These are phyloP conservation scores for Odontomachus brunneus DNA, from an alignment of 1,140 invertebrate genomes.

Conservation along the genomic window DNA sequence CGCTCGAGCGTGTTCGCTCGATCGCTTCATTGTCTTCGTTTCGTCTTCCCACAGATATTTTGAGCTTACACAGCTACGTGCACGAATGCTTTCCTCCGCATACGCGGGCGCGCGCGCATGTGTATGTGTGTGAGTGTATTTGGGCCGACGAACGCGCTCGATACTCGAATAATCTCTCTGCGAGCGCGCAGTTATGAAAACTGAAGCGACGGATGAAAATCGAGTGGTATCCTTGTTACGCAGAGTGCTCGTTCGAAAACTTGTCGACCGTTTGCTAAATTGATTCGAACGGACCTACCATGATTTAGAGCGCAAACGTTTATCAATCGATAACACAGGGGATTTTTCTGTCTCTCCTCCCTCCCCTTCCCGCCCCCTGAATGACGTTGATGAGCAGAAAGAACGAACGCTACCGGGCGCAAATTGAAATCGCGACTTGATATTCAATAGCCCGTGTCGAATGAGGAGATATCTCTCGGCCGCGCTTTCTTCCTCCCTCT, in stretches of 20 bases:
- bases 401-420: background rate
- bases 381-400: slow-evolving; percentile 14
- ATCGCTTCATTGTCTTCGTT: slow-evolving; percentile 38
- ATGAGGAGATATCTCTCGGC: background rate
- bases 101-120: background rate
- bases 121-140: too few relatives aligned
- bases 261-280: slow-evolving; percentile 44
- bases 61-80: background rate
- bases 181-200: slow-evolving; percentile 59
- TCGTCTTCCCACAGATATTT: slow-evolving; percentile 26
- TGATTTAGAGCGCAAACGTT: slow-evolving; percentile 43
- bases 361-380: background rate
- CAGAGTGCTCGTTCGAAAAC: slow-evolving; percentile 45
- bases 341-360: background rate
- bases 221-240: slow-evolving; percentile 35
- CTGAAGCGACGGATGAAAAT: slow-evolving; percentile 34
- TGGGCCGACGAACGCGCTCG: slow-evolving; percentile 12
- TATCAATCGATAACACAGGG: background rate
- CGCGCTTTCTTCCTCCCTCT: background rate
- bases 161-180: background rate
- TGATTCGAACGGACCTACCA: slow-evolving; percentile 1
- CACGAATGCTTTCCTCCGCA: background rate
- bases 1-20: slow-evolving; percentile 52
- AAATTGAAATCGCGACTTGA: slow-evolving; percentile 16
- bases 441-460: slow-evolving; percentile 1